Conservation (phyloP, 1,140 invertebrate genomes). For the Lamellibrachia luymesi region DNA sequence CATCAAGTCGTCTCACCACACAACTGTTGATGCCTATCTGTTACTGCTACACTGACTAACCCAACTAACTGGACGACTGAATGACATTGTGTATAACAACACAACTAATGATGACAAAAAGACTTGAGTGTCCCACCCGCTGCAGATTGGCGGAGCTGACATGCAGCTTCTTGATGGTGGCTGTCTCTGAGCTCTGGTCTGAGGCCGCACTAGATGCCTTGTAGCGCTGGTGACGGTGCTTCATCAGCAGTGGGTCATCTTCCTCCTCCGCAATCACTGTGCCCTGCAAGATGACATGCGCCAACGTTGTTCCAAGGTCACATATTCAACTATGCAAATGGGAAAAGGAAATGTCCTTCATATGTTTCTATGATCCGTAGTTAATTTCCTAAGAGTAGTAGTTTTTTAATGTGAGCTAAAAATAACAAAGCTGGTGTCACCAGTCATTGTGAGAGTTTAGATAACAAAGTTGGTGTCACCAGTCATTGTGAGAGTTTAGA, state of each 20-base stretch:
- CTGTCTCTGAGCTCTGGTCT: slow-evolving; percentile 41
- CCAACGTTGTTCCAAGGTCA: neutral
- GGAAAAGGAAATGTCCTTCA: too few species aligned
- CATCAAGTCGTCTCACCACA: too few species aligned
- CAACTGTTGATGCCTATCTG: neutral
- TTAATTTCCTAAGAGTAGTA: too few species aligned
- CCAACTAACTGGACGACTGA: neutral
- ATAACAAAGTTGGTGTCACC: too few species aligned
- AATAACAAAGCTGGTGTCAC: too few species aligned
- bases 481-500: too few species aligned
- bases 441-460: too few species aligned
- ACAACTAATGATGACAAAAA: neutral
- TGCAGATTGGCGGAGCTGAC: slow-evolving; percentile 82
- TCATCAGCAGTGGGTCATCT: slow-evolving; percentile 50
- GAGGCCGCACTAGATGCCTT: slow-evolving; percentile 35
- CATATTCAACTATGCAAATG: too few species aligned
- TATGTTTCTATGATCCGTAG: too few species aligned
- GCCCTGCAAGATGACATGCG: neutral
- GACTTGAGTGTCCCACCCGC: slow-evolving; percentile 54
- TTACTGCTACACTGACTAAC: neutral
- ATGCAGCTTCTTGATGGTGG: slow-evolving; percentile 64
- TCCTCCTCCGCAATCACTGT: slow-evolving; percentile 52
- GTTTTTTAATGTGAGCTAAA: too few species aligned
- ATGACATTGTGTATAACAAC: neutral
- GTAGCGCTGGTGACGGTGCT: slow-evolving; percentile 36